phyloP scores from a whole-genome alignment of 2,113 vertebrate genomes.

The Prochilodus magdalenae region DNA sequence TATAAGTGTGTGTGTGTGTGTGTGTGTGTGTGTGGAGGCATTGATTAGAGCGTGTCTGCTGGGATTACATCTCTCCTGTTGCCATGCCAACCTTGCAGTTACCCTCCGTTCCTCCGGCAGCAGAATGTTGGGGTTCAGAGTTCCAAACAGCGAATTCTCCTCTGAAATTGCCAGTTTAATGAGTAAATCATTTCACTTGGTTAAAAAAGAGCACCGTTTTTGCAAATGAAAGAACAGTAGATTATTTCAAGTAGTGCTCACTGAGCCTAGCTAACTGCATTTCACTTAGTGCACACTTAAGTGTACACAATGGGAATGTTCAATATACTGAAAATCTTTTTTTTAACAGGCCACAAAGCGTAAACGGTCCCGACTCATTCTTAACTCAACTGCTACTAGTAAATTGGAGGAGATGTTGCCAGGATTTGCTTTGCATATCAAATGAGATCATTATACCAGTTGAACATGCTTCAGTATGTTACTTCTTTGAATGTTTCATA shows the following conservation, averaged over 20 bases:
- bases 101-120: constrained; percentile 56
- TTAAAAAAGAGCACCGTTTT: background rate
- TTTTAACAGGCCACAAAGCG: background rate
- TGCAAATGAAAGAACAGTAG: constrained; percentile 3
- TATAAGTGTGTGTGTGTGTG: constrained; percentile 35
- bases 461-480: too few species aligned
- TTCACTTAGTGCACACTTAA: background rate
- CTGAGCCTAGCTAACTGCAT: background rate
- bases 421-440: too few species aligned
- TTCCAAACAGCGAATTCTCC: constrained; percentile 52
- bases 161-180: constrained; percentile 55
- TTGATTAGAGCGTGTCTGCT: constrained; percentile 58
- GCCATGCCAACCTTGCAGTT: constrained; percentile 53
- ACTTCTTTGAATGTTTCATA: too few species aligned
- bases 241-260: constrained; percentile 1
- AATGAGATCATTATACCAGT: too few species aligned
- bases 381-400: background rate
- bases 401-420: too few species aligned
- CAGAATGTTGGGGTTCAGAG: constrained; percentile 63
- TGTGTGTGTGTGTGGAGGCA: constrained; percentile 52
- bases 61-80: constrained; percentile 60
- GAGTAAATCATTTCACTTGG: constrained; percentile 39
- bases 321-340: background rate
- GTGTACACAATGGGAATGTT: background rate
- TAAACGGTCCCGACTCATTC: background rate